Evolutionary conservation across 2,113 vertebrate species (phyloP), one percentile per base, ranked within the genome.

Genomic region (Cyphotilapia sp.): DNA sequence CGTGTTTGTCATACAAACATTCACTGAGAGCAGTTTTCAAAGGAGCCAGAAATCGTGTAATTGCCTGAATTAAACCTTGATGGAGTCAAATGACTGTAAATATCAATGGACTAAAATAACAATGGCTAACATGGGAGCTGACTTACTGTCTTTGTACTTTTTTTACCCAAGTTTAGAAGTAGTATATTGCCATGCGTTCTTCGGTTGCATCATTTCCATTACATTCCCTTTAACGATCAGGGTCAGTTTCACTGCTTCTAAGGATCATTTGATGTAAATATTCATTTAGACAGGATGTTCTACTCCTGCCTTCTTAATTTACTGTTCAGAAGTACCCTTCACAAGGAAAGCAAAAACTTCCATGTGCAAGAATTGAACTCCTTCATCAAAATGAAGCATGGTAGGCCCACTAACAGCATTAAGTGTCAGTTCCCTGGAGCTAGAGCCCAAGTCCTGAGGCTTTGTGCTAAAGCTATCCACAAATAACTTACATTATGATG

Each of bases 1-100:
- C 5, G 5, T 91, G 78, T 88, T 93, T 91, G 49, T 88, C 85
- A 80, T 61, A 53, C 69, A 90, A 90, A 88, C 61, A 83, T 35
- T 85, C 16, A 22, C 16, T 16, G 61, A 56, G 42, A 69, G 90
- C 69, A 9, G 8, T 59, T 85, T 87, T 83, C 22, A 29, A 11
- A 5, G 7, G 22, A 57, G 38, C 86, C 80, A 83, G 24, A 83
- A 33, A 87, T 24, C 5, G 0, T 24, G 14, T 35, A 33, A 59
- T 12, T 86, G 47, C 40, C 54, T 54, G 38, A 87, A 45, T 66
- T 13, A 24, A 80, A 51, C 31, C 59, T 86, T 8, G 13, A 80
- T 80, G 8, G 27, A 81, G 45, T 88, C 53, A 82, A 86, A 53
- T 40, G 78, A 53, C 38, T 69, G 27, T 56, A 51, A 89, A 54